Evolutionary conservation across 2,797 vertebrate genomes (phyloP), one percentile per base, ranked within the genome.

Genomic region (Tadarida brasiliensis): DNA sequence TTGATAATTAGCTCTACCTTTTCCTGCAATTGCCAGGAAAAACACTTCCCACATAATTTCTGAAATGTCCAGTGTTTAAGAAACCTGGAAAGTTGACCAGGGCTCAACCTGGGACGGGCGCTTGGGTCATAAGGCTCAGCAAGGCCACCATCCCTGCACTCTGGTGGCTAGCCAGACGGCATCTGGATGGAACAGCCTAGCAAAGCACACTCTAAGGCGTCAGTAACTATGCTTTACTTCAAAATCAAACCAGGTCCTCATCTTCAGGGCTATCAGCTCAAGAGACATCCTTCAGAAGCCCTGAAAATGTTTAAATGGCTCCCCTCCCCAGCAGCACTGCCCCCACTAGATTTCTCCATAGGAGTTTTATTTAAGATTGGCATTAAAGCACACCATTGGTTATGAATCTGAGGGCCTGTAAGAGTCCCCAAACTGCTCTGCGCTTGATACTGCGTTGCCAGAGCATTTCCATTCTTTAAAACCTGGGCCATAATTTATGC

Each of bases 71-170:
- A 88, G 91, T n/a, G 35, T 91, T 77, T 54, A 56, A 54, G 65
- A 89, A 35, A 33, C 80, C 91, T 93, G 81, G 93, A 82, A 95
- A 97, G 95, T 94, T 47, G 8, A 71, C 78, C 67, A 6, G 61
- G 74, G 91, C 17, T 96, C 84, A 93, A 88, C 57, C 59, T 68
- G 94, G 87, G 91, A 87, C 33, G 0, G 11, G 2, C 47, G 51
- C 81, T 82, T 68, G 39, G n/a, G 20, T 0, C 76, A 51, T 0
- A 51, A 24, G 63, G 74, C 81, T 63, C 94, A 7, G 63, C 30
- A 81, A 78, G 63, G 57, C 26, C 49, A 67, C 49, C 1, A 0
- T 86, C 82, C 67, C 30, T 0, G 92, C 61, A 68, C 2, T n/a
- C 61, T 1, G 0, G 0, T n/a, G 3, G 47, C 92, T 91, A 51